Evolutionary conservation across 2,797 vertebrate genomes (phyloP).

Genomic region (Peromyscus melanophrys): DNA sequence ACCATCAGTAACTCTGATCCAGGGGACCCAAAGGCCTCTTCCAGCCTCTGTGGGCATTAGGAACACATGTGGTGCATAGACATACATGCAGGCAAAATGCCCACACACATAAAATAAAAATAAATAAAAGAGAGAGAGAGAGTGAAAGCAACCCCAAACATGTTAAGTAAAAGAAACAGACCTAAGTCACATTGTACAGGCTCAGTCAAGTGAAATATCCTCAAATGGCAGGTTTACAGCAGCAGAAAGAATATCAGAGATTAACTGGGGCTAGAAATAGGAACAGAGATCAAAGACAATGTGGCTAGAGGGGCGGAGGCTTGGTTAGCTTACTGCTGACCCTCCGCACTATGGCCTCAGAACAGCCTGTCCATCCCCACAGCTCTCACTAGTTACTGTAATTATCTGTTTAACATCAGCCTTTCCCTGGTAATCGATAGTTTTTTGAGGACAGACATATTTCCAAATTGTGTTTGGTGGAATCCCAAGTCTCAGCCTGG

Average conservation of each 20-base stretch:
- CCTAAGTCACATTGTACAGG: background rate
- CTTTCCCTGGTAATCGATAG: background rate
- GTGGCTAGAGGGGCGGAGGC: background rate
- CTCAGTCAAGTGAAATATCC: background rate
- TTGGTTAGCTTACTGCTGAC: background rate
- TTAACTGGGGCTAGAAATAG: background rate
- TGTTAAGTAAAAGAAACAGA: slow-evolving; percentile 6
- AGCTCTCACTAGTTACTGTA: background rate
- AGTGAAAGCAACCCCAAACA: background rate
- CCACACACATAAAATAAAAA: background rate
- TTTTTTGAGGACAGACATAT: background rate
- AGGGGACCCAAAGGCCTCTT: too few species aligned
- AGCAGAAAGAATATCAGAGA: background rate
- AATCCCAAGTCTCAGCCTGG: background rate
- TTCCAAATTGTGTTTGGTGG: background rate
- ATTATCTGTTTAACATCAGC: background rate
- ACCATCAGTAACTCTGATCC: background rate
- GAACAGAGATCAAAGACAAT: background rate
- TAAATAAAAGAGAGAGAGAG: background rate
- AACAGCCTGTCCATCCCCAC: background rate
- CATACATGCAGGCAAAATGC: background rate
- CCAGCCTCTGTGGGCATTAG: background rate
- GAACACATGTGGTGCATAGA: background rate
- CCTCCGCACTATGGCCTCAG: background rate
- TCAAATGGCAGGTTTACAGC: background rate